Base-by-base conservation (phyloP, 2,797 vertebrate genomes). In the Pseudotriccus pelzelni region DNA sequence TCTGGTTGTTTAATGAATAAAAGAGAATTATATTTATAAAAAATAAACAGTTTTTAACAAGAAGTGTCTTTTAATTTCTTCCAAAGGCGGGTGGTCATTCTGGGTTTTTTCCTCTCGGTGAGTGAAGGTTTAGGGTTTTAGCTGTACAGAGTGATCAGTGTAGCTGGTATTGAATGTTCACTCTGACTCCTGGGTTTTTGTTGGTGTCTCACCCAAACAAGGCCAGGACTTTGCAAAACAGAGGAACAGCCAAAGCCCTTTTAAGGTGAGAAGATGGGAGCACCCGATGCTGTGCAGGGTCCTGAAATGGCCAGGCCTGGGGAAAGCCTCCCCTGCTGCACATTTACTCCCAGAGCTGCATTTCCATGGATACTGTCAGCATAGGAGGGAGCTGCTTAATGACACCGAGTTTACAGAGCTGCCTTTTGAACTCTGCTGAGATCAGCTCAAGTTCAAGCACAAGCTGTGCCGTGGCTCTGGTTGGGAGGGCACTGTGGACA, bases 1-100 rank as follows among this genome's bases (percentile, higher is more conserved):
- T 79, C 20, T 6, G 52, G 19, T 37, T 82, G 44, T 66, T 59
- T 56, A 75, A 94, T 37, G 28, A 84, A 89, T 21, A 43, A 46
- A 52, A 52, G 50, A 87, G 63, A 87, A 80, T 66, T 90, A 34
- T 94, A 87, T 95, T 96, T 95, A 19, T 90, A 32, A 86, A 88
- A 68, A 94, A 93, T 60, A 90, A 93, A 88, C 64, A 2, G 2
- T 87, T 94, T 94, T 74, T 46, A 90, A 82, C 28, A 47, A 73
- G 21, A 37, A 78, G 8, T 21, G 25, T 62, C 5, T 58, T 75
- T 64, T 49, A 6, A 34, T 79, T 83, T 67, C 34, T 79, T 69
- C 34, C 37, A 30, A 56, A 64, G 49, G 2, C 28, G 34, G 22
- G 17, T 60, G 30, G 13, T 28, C 10, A 6, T 62, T 62, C 50